Evolutionary conservation across 2,888 invertebrate species (phyloP).

Genomic region (Syrphus vitripennis): DNA sequence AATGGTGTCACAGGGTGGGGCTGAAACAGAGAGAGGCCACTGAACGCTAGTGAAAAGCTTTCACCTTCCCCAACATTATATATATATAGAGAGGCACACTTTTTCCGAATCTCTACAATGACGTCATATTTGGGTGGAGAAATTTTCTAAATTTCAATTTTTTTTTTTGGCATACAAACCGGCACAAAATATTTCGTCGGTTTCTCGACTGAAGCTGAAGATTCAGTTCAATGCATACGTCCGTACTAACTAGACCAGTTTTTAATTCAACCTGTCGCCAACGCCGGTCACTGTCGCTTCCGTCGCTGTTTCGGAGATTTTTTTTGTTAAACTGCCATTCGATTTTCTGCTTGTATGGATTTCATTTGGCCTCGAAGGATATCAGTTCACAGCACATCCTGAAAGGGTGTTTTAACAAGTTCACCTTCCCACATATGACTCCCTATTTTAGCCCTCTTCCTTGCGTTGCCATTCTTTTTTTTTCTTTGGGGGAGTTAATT

Average conservation of each 20-base stretch:
- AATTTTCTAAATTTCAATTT: background rate
- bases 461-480: background rate
- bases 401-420: background rate
- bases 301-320: background rate
- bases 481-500: background rate
- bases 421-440: background rate
- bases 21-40: background rate
- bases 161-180: slow-evolving; percentile 59
- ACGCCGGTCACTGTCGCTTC: background rate
- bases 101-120: slow-evolving; percentile 59
- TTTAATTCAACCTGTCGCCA: background rate
- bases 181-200: slow-evolving; percentile 30
- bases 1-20: slow-evolving; percentile 50
- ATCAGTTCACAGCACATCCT: background rate
- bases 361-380: background rate
- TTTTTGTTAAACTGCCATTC: background rate
- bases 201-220: slow-evolving; percentile 27
- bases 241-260: slow-evolving; percentile 36
- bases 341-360: slow-evolving; percentile 3
- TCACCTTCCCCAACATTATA: slow-evolving; percentile 13
- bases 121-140: slow-evolving; percentile 46
- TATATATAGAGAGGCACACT: background rate
- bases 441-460: background rate
- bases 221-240: slow-evolving; percentile 66
- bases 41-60: slow-evolving; percentile 18